Conservation (phyloP, 2,797 vertebrate species). For the Bradypodion ventrale region DNA sequence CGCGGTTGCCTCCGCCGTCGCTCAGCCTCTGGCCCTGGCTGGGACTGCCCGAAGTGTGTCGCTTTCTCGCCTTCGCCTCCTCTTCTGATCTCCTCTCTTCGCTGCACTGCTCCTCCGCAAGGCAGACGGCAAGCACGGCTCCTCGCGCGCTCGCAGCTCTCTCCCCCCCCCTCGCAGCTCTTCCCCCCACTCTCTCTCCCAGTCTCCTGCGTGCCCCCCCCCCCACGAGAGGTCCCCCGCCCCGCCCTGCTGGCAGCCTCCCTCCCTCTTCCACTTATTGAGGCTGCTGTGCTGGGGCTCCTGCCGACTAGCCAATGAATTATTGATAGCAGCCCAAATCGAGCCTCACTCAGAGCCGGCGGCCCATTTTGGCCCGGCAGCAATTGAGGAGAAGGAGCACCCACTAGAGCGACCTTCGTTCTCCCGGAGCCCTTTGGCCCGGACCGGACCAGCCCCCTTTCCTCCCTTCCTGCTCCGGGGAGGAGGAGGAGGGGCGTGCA, state of each 20-base stretch:
- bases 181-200: neutral
- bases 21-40: constrained; percentile 29
- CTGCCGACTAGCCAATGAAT: constrained; percentile 12
- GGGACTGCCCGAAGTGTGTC: too few relatives aligned
- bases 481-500: too few relatives aligned
- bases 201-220: neutral
- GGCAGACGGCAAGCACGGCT: constrained; percentile 66
- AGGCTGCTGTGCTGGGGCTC: constrained; percentile 53
- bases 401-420: too few relatives aligned
- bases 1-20: constrained; percentile 52
- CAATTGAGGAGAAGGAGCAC: too few relatives aligned
- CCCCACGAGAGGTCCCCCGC: constrained; percentile 42
- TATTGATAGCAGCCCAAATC: constrained; percentile 18
- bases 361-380: too few relatives aligned
- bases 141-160: constrained; percentile 60
- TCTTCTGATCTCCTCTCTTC: too few relatives aligned
- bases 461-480: too few relatives aligned
- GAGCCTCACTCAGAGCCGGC: too few relatives aligned
- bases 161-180: constrained; percentile 66
- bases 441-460: too few relatives aligned
- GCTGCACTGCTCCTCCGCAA: constrained; percentile 60
- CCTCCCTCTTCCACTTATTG: constrained; percentile 74
- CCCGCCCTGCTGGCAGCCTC: constrained; percentile 23
- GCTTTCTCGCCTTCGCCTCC: too few relatives aligned
- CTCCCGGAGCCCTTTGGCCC: too few relatives aligned